Percentiles rank a stretch among this genome's conserved stretches.
phyloP scores from a whole-genome alignment of 2,888 invertebrate genomes.

The Sarcophaga carnaria region DNA sequence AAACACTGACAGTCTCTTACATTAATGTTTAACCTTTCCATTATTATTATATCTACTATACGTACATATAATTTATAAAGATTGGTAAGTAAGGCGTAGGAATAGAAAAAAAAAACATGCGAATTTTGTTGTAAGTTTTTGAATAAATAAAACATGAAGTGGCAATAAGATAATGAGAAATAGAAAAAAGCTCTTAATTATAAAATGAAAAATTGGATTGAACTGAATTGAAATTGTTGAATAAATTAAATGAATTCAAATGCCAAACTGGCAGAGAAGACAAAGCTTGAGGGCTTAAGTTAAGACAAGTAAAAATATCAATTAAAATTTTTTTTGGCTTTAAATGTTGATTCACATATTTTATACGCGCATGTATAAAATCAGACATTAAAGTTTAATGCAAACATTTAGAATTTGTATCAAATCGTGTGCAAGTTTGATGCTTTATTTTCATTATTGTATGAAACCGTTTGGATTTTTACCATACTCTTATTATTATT shows the following conservation, averaged over 20 bases:
- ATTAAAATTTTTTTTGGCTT: too few relatives aligned
- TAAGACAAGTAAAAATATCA: too few relatives aligned
- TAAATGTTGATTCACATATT: too few relatives aligned
- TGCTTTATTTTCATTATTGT: too few relatives aligned
- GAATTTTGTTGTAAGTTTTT: conserved; percentile 42
- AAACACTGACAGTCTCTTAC: conserved; percentile 32
- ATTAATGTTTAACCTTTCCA: conserved; percentile 63
- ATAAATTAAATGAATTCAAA: conserved; percentile 43
- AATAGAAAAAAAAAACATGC: conserved; percentile 29
- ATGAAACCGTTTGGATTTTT: not conserved
- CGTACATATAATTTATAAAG: not conserved
- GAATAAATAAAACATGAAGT: conserved; percentile 57
- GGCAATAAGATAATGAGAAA: conserved; percentile 44
- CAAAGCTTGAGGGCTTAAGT: not conserved
- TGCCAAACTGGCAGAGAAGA: not conserved
- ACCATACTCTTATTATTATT: too few relatives aligned
- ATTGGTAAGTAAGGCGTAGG: not conserved
- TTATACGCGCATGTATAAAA: too few relatives aligned
- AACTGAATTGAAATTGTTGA: conserved; percentile 22
- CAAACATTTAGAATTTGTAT: too few relatives aligned
- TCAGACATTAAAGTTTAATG: too few relatives aligned
- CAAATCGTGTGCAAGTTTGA: too few relatives aligned
- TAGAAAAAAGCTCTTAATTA: conserved; percentile 30
- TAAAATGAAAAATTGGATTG: conserved; percentile 3
- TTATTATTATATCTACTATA: conserved; percentile 28